phyloP scores from a whole-genome alignment of 2,113 vertebrate species.

The Platysteira castanea region DNA sequence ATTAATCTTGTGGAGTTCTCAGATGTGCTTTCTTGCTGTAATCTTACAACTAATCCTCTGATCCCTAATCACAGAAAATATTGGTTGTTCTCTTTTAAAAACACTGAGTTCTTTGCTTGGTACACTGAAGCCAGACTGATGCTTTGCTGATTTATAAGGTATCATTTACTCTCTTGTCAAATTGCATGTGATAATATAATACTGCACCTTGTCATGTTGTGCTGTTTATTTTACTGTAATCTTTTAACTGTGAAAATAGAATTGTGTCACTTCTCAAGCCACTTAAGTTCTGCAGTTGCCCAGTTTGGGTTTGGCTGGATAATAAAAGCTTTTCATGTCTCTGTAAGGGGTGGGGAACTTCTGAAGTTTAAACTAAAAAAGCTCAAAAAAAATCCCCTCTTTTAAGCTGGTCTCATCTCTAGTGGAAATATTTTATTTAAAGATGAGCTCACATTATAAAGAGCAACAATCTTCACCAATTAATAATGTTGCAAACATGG shows the following conservation, averaged over 20 bases:
- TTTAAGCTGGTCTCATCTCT: not conserved
- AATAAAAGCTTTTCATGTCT: not conserved
- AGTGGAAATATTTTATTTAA: not conserved
- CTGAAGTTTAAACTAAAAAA: not conserved
- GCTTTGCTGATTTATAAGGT: conserved; percentile 63
- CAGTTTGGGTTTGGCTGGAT: not conserved
- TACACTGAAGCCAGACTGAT: conserved; percentile 57
- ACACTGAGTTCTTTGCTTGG: conserved; percentile 49
- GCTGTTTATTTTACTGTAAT: not conserved
- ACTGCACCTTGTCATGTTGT: not conserved
- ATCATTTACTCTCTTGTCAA: not conserved
- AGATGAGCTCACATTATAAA: not conserved
- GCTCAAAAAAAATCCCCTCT: fast-evolving
- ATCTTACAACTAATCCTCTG: conserved; percentile 94
- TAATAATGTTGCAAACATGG: not conserved
- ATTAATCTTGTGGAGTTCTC: conserved; percentile 73
- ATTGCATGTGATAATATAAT: not conserved
- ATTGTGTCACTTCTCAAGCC: not conserved
- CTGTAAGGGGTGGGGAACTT: not conserved
- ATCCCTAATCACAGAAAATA: conserved; percentile 67
- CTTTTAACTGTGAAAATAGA: not conserved
- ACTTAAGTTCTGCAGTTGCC: not conserved
- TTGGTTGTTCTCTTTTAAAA: conserved; percentile 6
- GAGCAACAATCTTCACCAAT: not conserved
- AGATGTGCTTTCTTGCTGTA: conserved; percentile 94